Evolutionary conservation across 2,113 vertebrate species (phyloP), one percentile per base, ranked within the genome.

Genomic region (Pungitius pungitius): DNA sequence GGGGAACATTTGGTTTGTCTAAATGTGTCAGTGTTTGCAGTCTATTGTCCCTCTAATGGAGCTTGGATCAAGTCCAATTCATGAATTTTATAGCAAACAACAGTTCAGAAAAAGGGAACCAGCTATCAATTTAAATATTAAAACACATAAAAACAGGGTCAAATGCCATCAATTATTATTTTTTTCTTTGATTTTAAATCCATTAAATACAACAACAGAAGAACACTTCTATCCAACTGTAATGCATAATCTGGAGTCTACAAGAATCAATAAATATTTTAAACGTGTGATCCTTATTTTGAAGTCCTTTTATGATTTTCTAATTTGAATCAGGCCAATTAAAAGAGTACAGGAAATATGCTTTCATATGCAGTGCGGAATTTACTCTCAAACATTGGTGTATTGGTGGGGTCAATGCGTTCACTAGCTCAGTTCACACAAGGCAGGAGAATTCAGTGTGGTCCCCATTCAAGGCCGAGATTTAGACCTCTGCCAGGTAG

Each of bases 241-340:
- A 80, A 43, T 75, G 74, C 60, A 3, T 55, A 20, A 45, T 57
- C 62, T 73, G 60, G 60, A 61, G 64, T 85, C 72, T 80, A 68
- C 73, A 88, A 88, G 83, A 86, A 83, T 85, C 83, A 90, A 88
- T 89, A 45, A 73, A 78, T 70, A 88, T 91, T 86, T 26, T 18
- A 88, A 88, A 86, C 87, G 76, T 91, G 91, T 90, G 87, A 75
- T 80, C 64, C 45, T 61, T 61, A 65, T 70, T 85, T 83, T 84
- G 45, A 61, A 56, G 63, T 43, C 30, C 75, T 80, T 85, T 84
- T 45, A 85, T 83, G 66, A 67, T 79, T 72, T 69, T 86, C 45
- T 87, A 85, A 80, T 78, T 83, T 68, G 65, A 75, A 51, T 15
- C 10, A 63, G 76, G 78, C 78, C 58, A 64, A 75, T 56, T 39